Evolutionary conservation across 2,113 vertebrate species (phyloP).

Genomic region (Scortum barcoo): DNA sequence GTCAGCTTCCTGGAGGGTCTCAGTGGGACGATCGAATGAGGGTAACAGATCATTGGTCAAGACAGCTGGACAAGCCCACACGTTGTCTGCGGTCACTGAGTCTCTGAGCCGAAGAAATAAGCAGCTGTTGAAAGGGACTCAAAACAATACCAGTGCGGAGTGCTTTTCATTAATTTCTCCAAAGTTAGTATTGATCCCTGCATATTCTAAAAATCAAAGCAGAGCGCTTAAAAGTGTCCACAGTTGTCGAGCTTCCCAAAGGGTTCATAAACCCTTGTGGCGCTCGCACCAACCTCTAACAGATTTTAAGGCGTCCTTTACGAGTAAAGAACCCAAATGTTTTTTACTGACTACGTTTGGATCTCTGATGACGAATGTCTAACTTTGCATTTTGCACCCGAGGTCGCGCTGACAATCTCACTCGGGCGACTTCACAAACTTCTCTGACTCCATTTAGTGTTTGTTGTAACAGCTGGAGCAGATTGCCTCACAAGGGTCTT

Average conservation of each 20-base stretch:
- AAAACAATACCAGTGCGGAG: constrained; percentile 20
- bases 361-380: neutral
- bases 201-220: constrained; percentile 2
- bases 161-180: constrained; percentile 24
- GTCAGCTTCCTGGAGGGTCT: constrained; percentile 34
- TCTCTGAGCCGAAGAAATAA: constrained; percentile 36
- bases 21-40: constrained; percentile 39
- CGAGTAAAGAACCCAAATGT: neutral
- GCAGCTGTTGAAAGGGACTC: constrained; percentile 28
- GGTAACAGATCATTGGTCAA: constrained; percentile 41
- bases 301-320: constrained; percentile 31
- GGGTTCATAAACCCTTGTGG: constrained; percentile 5
- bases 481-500: constrained; percentile 21
- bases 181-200: constrained; percentile 15
- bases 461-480: constrained; percentile 72
- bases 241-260: neutral
- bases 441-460: constrained; percentile 44
- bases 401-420: constrained; percentile 4
- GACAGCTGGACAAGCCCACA: constrained; percentile 52
- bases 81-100: constrained; percentile 40
- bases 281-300: neutral
- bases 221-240: constrained; percentile 6
- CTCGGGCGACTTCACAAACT: neutral
- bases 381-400: constrained; percentile 1
- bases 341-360: neutral